phyloP scores from a whole-genome alignment of 2,113 vertebrate species.

The Urocolius indicus region DNA sequence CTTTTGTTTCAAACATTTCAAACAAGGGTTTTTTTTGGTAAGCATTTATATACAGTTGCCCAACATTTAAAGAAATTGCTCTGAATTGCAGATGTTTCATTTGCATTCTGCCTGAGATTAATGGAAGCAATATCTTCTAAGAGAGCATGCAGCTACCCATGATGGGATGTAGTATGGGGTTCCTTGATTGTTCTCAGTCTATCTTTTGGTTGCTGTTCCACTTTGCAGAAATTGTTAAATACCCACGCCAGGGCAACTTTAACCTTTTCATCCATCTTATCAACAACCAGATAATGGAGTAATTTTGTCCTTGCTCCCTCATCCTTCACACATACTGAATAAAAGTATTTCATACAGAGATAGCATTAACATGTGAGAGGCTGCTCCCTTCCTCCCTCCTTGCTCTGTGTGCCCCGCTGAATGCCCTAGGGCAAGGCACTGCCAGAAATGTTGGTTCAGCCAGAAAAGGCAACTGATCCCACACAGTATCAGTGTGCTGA shows the following conservation, averaged over 20 bases:
- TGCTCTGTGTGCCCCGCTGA: not conserved
- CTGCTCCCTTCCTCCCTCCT: not conserved
- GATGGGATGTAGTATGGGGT: not conserved
- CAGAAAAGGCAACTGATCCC: not conserved
- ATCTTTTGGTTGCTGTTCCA: not conserved
- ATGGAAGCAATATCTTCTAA: not conserved
- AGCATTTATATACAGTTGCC: not conserved
- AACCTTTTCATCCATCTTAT: conserved; percentile 14
- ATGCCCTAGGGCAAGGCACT: not conserved
- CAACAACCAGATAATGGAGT: conserved; percentile 37
- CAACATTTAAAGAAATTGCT: not conserved
- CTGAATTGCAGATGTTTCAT: not conserved
- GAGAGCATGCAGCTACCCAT: not conserved
- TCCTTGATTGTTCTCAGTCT: not conserved
- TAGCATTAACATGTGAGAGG: not conserved
- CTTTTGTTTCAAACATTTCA: not conserved
- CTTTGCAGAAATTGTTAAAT: not conserved
- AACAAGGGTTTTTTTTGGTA: not conserved
- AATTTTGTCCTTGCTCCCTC: conserved; percentile 21
- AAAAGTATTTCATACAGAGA: not conserved
- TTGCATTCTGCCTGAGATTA: not conserved
- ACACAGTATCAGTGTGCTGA: not conserved
- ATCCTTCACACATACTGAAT: not conserved
- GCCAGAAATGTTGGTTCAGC: conserved; percentile 23
- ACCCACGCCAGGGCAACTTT: not conserved